These are phyloP conservation scores for Scomber japonicus DNA, from an alignment of 2,113 vertebrate species.

Conservation along the genomic window DNA sequence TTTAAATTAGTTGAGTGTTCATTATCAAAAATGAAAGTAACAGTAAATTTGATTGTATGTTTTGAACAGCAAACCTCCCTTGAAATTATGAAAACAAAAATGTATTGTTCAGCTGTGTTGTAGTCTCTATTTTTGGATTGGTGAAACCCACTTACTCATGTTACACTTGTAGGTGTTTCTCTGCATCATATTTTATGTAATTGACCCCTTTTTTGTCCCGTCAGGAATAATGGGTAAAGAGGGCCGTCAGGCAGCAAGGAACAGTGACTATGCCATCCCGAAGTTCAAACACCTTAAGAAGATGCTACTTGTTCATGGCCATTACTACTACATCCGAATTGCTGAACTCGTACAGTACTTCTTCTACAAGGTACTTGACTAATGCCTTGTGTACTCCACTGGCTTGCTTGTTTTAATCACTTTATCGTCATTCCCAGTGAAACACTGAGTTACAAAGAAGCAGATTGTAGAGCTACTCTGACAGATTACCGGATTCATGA, in stretches of 20 bases:
- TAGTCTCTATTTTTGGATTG: neutral
- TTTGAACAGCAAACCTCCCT: no score
- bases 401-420: constrained; percentile 59
- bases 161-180: neutral
- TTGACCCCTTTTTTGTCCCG: neutral
- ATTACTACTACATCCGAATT: constrained; percentile 97
- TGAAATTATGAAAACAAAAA: no score
- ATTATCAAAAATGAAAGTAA: neutral
- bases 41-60: neutral
- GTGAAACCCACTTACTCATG: neutral
- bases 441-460: constrained; percentile 52
- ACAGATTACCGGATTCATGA: constrained; percentile 71
- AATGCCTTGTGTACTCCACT: constrained; percentile 6
- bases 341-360: constrained; percentile 99
- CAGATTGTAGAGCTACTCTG: constrained; percentile 62
- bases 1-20: neutral
- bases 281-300: constrained; percentile 99
- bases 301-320: constrained; percentile 97
- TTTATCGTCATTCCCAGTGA: constrained; percentile 63
- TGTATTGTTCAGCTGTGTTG: no score
- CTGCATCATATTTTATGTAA: neutral
- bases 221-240: constrained; percentile 97
- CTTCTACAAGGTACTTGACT: constrained; percentile 95
- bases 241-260: constrained; percentile 96
- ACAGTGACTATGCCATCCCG: constrained; percentile 98